Conservation (phyloP, 2,888 invertebrate species). For the Cryptophagus acutangulus region DNA sequence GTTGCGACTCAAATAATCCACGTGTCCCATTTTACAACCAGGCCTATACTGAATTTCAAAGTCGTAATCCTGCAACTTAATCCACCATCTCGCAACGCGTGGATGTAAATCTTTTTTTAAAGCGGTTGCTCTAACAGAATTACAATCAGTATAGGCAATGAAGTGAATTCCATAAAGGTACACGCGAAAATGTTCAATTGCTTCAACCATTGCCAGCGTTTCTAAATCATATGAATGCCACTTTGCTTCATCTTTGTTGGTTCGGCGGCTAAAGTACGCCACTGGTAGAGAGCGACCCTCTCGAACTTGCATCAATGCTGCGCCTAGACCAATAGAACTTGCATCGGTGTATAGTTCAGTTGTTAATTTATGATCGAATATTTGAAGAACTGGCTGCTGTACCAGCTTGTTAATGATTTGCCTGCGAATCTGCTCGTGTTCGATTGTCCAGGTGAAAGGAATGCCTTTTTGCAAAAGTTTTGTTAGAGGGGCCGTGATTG, state of each 20-base stretch:
- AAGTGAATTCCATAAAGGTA: constrained; percentile 28
- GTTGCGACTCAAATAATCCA: too few species aligned
- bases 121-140: too few species aligned
- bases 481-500: constrained; percentile 18
- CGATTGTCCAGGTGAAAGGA: too few species aligned
- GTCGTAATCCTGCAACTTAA: too few species aligned
- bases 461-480: constrained; percentile 16
- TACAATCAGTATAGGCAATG: constrained; percentile 35
- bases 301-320: constrained; percentile 22
- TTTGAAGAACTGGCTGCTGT: too few species aligned
- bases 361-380: constrained; percentile 12
- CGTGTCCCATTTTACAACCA: too few species aligned
- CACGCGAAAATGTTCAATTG: constrained; percentile 16
- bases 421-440: too few species aligned
- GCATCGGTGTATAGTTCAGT: constrained; percentile 25
- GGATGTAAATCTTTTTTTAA: too few species aligned
- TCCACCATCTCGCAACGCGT: too few species aligned
- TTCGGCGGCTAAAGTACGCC: constrained; percentile 24
- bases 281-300: constrained; percentile 22
- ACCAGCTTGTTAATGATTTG: too few species aligned
- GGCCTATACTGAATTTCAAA: too few species aligned
- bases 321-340: constrained; percentile 23
- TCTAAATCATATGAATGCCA: constrained; percentile 27
- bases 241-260: constrained; percentile 20
- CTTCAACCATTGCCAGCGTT: constrained; percentile 26